Conservation (phyloP, 2,113 vertebrate species). For the Regulus satrapa region DNA sequence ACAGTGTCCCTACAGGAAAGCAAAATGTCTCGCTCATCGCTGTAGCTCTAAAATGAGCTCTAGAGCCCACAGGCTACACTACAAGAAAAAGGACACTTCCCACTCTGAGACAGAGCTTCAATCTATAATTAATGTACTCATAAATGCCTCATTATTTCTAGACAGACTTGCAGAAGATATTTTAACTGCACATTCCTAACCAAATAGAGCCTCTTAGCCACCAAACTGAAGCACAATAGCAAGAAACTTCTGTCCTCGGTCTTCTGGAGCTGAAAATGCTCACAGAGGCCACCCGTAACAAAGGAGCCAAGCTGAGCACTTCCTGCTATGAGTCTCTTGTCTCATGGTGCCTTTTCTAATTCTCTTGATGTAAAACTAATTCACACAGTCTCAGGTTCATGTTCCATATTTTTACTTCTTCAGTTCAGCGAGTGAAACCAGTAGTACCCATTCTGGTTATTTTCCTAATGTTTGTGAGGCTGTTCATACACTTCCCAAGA, state of each 20-base stretch:
- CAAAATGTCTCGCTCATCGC: not conserved
- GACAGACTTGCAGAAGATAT: not conserved
- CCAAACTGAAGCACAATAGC: not conserved
- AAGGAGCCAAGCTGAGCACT: not conserved
- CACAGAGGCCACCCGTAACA: not conserved
- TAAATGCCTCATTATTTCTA: slow-evolving; percentile 8
- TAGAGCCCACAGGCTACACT: not conserved
- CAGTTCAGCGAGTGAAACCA: not conserved
- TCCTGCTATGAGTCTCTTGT: fast-evolving
- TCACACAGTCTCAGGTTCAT: not conserved
- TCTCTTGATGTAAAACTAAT: not conserved
- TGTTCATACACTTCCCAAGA: not conserved
- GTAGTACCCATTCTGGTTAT: not conserved
- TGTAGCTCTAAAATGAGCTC: not conserved
- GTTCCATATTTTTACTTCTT: not conserved
- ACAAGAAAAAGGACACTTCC: not conserved
- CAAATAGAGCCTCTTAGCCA: not conserved
- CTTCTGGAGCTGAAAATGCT: not conserved
- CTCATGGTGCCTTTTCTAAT: not conserved
- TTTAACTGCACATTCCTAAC: slow-evolving; percentile 9
- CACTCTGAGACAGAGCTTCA: not conserved
- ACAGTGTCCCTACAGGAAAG: not conserved
- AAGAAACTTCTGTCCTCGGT: not conserved
- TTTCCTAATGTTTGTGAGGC: not conserved
- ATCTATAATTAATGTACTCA: not conserved